Evolutionary conservation across 2,113 vertebrate genomes (phyloP).

Genomic region (Hippopotamus amphibius): DNA sequence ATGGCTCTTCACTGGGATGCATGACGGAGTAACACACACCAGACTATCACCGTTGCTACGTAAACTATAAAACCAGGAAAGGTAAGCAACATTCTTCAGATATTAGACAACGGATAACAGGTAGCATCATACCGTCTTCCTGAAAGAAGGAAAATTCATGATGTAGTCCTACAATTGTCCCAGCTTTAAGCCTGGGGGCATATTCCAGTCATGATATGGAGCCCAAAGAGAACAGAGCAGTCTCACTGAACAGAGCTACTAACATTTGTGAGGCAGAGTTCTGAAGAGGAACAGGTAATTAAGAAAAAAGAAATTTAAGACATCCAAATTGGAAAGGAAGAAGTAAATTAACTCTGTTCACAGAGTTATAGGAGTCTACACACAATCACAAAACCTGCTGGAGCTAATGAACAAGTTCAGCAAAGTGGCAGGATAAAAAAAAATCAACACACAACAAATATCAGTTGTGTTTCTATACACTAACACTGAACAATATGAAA

Average conservation of each 20-base stretch:
- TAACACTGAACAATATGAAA: slow-evolving; percentile 1
- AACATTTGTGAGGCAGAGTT: neutral
- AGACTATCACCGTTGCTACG: neutral
- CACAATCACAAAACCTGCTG: neutral
- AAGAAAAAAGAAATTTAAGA: neutral
- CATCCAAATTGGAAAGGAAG: neutral
- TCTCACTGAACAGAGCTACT: neutral
- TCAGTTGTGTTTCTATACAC: neutral
- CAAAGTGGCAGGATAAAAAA: neutral
- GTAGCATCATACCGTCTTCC: neutral
- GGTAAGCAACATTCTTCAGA: slow-evolving; percentile 12
- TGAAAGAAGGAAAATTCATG: neutral
- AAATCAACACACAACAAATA: neutral
- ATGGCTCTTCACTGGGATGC: neutral
- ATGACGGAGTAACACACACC: neutral
- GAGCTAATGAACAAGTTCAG: neutral
- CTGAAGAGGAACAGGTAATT: neutral
- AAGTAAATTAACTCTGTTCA: neutral
- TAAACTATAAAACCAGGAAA: neutral
- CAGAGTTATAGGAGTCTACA: neutral
- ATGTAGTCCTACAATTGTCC: neutral
- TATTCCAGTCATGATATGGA: neutral
- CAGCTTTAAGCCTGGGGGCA: neutral
- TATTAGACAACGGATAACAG: neutral
- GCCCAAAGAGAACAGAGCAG: neutral